phyloP scores from a whole-genome alignment of 2,888 invertebrate genomes.

The Andrena marginata region DNA sequence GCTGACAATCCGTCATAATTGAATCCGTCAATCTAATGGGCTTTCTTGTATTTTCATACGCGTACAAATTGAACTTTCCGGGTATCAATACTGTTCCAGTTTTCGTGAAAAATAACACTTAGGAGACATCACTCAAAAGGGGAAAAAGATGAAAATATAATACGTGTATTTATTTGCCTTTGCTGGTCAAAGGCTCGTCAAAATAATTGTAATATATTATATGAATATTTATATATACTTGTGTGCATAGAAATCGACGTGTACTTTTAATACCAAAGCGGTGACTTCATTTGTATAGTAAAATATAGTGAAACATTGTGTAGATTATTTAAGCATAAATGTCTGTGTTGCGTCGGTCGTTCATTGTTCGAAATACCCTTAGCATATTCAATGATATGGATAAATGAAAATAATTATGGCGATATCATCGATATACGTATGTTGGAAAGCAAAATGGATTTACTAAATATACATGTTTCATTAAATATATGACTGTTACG shows the following conservation, averaged over 20 bases:
- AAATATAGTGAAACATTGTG: constrained; percentile 18
- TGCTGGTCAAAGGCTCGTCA: constrained; percentile 65
- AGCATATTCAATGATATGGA: constrained; percentile 7
- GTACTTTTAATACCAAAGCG: constrained; percentile 61
- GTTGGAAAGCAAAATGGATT: constrained; percentile 38
- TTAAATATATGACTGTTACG: constrained; percentile 55
- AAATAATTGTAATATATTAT: constrained; percentile 56
- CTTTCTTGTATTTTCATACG: constrained; percentile 19
- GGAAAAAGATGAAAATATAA: constrained; percentile 16
- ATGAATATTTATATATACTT: constrained; percentile 41
- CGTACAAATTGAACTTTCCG: neutral
- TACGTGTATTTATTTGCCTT: constrained; percentile 65
- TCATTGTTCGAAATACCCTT: constrained; percentile 13
- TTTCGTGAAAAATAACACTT: constrained; percentile 7
- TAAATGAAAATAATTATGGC: constrained; percentile 17
- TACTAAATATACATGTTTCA: constrained; percentile 51
- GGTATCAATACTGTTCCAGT: constrained; percentile 11
- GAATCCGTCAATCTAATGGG: constrained; percentile 4
- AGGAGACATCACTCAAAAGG: constrained; percentile 9
- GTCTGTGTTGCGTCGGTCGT: constrained; percentile 18
- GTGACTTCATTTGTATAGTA: constrained; percentile 39
- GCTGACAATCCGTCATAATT: constrained; percentile 24
- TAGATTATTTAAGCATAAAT: constrained; percentile 26
- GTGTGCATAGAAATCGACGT: constrained; percentile 47
- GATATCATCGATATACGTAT: constrained; percentile 23